Evolutionary conservation across 2,888 invertebrate genomes (phyloP).

Genomic region (Steinernema carpocapsae): DNA sequence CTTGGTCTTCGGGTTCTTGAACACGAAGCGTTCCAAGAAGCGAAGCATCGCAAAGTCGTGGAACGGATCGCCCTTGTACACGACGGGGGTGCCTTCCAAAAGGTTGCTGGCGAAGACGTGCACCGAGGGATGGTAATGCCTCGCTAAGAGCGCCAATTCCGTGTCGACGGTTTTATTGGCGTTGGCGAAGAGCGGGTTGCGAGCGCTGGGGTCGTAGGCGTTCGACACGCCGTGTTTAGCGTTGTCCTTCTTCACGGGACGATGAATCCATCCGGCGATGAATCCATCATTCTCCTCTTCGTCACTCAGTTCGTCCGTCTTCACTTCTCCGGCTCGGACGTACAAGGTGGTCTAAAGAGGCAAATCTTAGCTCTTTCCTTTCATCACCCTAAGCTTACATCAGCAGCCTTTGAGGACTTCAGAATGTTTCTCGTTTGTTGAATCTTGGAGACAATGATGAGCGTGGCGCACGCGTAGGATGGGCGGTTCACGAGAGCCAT

Average conservation of each 20-base stretch:
- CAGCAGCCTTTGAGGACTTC: slow-evolving; percentile 55
- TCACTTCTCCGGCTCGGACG: slow-evolving; percentile 1
- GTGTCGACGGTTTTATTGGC: slow-evolving; percentile 78
- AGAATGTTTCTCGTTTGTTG: slow-evolving; percentile 61
- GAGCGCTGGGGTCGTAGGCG: slow-evolving; percentile 73
- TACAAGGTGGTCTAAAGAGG: slow-evolving; percentile 11
- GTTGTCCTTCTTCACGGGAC: background rate
- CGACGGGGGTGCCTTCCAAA: slow-evolving; percentile 65
- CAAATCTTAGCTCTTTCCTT: slow-evolving; percentile 14
- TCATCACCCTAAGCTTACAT: slow-evolving; percentile 58
- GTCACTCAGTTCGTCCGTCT: slow-evolving; percentile 67
- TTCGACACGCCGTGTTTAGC: slow-evolving; percentile 39
- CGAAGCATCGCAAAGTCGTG: slow-evolving; percentile 87
- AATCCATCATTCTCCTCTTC: no score
- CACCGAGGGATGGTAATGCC: slow-evolving; percentile 90
- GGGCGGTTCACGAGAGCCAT: slow-evolving; percentile 76
- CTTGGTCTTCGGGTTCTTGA: slow-evolving; percentile 79
- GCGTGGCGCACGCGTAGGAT: slow-evolving; percentile 80
- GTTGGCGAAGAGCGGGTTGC: slow-evolving; percentile 86
- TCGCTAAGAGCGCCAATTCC: slow-evolving; percentile 78
- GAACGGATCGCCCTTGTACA: slow-evolving; percentile 89
- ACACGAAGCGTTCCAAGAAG: slow-evolving; percentile 92
- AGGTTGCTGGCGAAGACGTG: slow-evolving; percentile 84
- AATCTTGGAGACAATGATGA: slow-evolving; percentile 74
- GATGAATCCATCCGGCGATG: slow-evolving; percentile 36